phyloP scores from a whole-genome alignment of 2,888 invertebrate species.

The Scaeva pyrastri region DNA sequence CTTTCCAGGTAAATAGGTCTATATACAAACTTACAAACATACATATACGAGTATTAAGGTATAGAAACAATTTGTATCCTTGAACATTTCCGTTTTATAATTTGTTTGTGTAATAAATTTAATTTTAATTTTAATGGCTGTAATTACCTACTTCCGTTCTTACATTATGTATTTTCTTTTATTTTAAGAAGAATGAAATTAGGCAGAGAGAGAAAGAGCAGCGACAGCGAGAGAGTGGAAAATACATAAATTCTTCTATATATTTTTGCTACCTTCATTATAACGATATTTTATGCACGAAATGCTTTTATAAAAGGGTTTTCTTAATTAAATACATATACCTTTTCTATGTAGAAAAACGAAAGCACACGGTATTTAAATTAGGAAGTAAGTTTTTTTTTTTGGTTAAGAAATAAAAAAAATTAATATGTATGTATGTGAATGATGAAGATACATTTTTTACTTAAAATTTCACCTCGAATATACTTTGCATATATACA shows the following conservation, averaged over 20 bases:
- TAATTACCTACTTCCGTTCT: constrained; percentile 13
- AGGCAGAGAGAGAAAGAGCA: background rate
- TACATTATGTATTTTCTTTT: background rate
- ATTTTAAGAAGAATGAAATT: background rate
- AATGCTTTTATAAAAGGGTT: constrained; percentile 37
- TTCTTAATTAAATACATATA: constrained; percentile 17
- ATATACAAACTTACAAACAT: too few species aligned
- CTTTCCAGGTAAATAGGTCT: too few species aligned
- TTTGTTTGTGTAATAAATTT: background rate
- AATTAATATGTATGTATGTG: background rate
- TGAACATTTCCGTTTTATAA: constrained; percentile 17
- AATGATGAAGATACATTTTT: background rate
- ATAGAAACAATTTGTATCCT: constrained; percentile 1
- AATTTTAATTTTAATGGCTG: constrained; percentile 18
- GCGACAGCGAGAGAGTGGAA: background rate
- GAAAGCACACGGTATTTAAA: constrained; percentile 19
- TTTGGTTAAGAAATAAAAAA: background rate
- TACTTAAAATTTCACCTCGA: background rate
- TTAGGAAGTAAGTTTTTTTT: background rate
- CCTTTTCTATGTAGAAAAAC: background rate
- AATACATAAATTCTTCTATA: background rate
- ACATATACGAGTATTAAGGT: too few species aligned
- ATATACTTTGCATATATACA: too few species aligned
- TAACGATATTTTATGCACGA: constrained; percentile 32
- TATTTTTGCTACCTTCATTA: constrained; percentile 1